Evolutionary conservation across 1,140 invertebrate species (phyloP).

Genomic region (Venustaconcha ellipsiformis): DNA sequence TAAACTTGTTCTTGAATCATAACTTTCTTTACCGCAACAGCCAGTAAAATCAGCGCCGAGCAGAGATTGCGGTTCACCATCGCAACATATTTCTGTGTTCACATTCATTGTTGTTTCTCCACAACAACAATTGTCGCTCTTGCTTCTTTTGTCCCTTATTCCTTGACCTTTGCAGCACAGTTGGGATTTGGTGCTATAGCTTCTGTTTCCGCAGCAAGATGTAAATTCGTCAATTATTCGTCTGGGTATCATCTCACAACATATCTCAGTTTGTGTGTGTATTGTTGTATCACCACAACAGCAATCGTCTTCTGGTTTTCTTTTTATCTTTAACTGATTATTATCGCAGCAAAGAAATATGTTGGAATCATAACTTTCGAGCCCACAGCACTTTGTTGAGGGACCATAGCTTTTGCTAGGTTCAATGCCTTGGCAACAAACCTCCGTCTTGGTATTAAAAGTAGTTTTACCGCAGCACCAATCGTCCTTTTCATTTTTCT

Average conservation of each 20-base stretch:
- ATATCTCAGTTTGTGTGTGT: conserved; percentile 14
- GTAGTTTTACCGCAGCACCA: conserved; percentile 31
- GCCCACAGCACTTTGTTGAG: conserved; percentile 23
- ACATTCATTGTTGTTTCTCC: conserved; percentile 2
- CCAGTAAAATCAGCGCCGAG: neutral
- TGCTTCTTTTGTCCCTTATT: neutral
- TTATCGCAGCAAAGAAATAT: conserved; percentile 20
- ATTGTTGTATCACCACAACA: conserved; percentile 26
- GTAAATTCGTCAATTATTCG: conserved; percentile 1
- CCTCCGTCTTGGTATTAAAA: conserved; percentile 21
- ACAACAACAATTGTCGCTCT: conserved; percentile 15
- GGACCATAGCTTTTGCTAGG: conserved; percentile 3
- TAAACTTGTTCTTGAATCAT: neutral
- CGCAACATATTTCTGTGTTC: conserved; percentile 7
- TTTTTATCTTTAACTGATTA: conserved; percentile 18
- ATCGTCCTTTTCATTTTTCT: conserved; percentile 16
- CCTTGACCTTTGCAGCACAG: conserved; percentile 7
- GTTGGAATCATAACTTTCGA: conserved; percentile 21
- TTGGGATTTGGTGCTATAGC: conserved; percentile 5
- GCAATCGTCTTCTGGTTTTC: conserved; percentile 11
- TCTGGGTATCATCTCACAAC: conserved; percentile 20
- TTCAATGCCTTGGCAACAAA: conserved; percentile 27
- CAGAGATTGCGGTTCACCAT: neutral
- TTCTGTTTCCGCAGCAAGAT: conserved; percentile 5
- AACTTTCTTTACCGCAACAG: conserved; percentile 14